A percentile compares a stretch with the other conserved stretches of the same genome.
These are phyloP conservation scores for Stichodactyla helianthus DNA, from an alignment of 64 coral and sea anemone species.

Conservation along the genomic window DNA sequence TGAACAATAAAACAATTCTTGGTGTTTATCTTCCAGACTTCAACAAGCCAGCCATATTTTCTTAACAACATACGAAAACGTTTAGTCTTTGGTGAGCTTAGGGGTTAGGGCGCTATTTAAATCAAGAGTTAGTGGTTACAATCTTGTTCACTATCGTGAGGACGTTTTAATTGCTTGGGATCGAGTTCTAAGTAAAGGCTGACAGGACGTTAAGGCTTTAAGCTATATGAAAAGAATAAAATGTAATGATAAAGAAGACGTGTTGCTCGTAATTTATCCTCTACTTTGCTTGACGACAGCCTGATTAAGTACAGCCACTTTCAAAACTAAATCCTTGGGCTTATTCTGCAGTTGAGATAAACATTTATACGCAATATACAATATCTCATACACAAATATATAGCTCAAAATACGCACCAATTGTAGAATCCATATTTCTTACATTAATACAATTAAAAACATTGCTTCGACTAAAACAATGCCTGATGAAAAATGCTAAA, in stretches of 20 bases:
- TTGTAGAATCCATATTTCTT: too few relatives aligned
- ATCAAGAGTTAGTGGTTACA: not conserved
- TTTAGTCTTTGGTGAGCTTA: not conserved
- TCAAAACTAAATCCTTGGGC: not conserved
- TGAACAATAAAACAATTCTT: not conserved
- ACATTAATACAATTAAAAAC: too few relatives aligned
- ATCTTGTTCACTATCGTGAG: not conserved
- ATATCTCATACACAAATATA: not conserved
- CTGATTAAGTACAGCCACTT: not conserved
- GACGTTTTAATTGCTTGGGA: too few relatives aligned
- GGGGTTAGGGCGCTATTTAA: not conserved
- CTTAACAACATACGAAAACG: not conserved
- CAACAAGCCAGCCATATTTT: not conserved
- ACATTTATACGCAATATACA: not conserved
- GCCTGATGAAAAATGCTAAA: not conserved
- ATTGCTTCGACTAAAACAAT: too few relatives aligned
- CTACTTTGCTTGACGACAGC: not conserved
- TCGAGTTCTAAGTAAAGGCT: not conserved
- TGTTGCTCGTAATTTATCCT: not conserved
- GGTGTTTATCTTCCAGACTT: not conserved
- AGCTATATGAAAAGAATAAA: not conserved
- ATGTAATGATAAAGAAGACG: not conserved
- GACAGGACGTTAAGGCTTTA: not conserved
- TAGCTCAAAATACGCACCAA: too few relatives aligned
- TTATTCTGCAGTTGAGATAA: not conserved